Evolutionary conservation across 2,113 vertebrate genomes (phyloP), one percentile per base, ranked within the genome.

Genomic region (Madoqua kirkii): DNA sequence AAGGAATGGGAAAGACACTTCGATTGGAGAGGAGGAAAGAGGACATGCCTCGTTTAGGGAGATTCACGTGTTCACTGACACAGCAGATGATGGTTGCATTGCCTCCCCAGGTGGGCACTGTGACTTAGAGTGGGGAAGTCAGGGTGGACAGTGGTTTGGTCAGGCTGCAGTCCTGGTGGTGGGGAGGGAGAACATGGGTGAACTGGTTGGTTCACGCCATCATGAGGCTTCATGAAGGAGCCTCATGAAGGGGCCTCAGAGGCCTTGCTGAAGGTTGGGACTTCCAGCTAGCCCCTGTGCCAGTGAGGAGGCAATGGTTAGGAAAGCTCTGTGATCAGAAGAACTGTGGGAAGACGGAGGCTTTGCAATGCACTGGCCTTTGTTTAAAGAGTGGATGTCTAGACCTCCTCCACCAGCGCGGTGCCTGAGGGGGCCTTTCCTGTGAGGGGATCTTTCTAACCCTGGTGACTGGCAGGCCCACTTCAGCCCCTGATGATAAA

Each of bases 61-160:
- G 78, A 48, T 54, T 25, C 40, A 40, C 2, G 25, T 52, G 17
- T 71, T 85, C 78, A 7, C 5, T 3, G 29, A 25, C 4, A 25
- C 0, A 52, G 85, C 25, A 59, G 5, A 19, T 8, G 33, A 27
- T 40, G 16, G 1, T 29, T 15, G 78, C 43, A 4, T 14, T 4
- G 5, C 14, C 29, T 17, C 0, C 23, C 45, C 25, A 0, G 78
- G 33, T 0, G 8, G 52, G n/a, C 74, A 2, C 10, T 11, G 29
- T 45, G 93, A 50, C 4, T 17, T 1, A 25, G 3, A 52, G 31
- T 13, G 3, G 89, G 3, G 89, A 13, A 52, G 25, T 21, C 85
- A 64, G 3, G 16, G 33, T 11, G 55, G 90, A 31, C 21, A 13
- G 55, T 5, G 7, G 23, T 40, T 29, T 48, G 16, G 15, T 29